These are phyloP conservation scores for Alcedo quadribrachys DNA, from an alignment of 2,797 vertebrate species.

Conservation along the genomic window DNA sequence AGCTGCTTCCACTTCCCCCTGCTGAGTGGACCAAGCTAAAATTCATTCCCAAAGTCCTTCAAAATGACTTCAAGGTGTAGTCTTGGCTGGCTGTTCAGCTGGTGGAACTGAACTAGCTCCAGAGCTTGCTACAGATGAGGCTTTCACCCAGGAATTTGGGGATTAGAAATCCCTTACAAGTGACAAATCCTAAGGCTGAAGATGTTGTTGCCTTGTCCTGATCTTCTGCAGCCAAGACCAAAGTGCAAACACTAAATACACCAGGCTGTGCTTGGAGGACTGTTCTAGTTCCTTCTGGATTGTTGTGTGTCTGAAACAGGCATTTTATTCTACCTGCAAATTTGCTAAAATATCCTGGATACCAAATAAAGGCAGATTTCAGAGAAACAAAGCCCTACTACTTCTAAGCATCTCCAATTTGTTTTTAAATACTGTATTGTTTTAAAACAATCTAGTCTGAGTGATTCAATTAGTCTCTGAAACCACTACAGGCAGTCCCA, in stretches of 20 bases:
- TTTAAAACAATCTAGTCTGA: constrained; percentile 18
- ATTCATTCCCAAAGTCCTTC: background rate
- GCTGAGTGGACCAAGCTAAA: background rate
- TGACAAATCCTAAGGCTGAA: constrained; percentile 5
- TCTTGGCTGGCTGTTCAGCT: background rate
- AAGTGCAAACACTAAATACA: background rate
- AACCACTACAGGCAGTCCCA: constrained; percentile 34
- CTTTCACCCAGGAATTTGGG: background rate
- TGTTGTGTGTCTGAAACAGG: background rate
- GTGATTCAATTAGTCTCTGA: constrained; percentile 37
- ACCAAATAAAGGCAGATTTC: background rate
- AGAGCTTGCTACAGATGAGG: background rate
- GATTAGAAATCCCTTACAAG: background rate
- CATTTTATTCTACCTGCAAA: background rate
- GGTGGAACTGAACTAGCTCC: background rate
- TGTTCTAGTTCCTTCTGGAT: background rate
- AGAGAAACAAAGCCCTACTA: background rate
- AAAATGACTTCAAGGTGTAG: background rate
- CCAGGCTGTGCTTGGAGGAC: background rate
- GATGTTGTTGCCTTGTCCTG: background rate
- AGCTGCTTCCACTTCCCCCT: background rate
- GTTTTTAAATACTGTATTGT: constrained; percentile 38
- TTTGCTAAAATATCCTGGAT: background rate
- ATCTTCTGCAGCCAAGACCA: background rate
- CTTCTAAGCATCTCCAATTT: background rate